Base-by-base conservation (phyloP, 37 sponge, comb jelly and placozoan species). In the Petrosia ficiformis region DNA sequence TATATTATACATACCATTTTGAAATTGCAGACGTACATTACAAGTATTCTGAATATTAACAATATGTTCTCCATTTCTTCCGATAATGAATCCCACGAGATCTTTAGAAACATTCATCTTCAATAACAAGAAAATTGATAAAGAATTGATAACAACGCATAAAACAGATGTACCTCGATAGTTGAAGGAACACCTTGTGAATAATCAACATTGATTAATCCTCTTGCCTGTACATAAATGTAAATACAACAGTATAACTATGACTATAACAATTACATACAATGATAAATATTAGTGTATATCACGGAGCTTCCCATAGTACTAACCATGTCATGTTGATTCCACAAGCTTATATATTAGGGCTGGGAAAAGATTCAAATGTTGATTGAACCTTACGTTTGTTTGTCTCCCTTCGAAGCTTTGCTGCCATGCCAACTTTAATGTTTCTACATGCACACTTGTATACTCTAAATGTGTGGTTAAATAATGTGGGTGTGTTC, bases 11-110 rank as follows among this genome's bases (percentile, higher is more conserved):
- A 52, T 48, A 81, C 87, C 92, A 76, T 83, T 86, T 33, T 88
- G 89, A 59, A 96, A 96, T 80, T 96, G 97, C 0, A 92, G 77
- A 5, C 87, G 70, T 33, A 90, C 88, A 39, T 87, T 87, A 60
- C 94, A 89, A 1, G 88, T 87, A 42, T 77, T 86, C 67, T 96
- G 97, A 34, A 96, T 96, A 59, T 89, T 86, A 30, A 87, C 77
- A 52, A 96, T 96, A 75, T 86, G 88, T 70, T 96, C 93, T 61
- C 97, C 97, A 48, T 89, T 83, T 28, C 87, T 71, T 1, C 97
- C 97, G 57, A 96, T 96, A 16, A 96, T 84, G 66, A 89, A 83
- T 33, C 97, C 97, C 16, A 96, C 97, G 31, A 96, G 59, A 19
- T 74, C 77, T n/a, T 82, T 77, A 24, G 93, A 93, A 0, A 96